Evolutionary conservation across 2,797 vertebrate species (phyloP).

Genomic region (Enteromius radiatus): DNA sequence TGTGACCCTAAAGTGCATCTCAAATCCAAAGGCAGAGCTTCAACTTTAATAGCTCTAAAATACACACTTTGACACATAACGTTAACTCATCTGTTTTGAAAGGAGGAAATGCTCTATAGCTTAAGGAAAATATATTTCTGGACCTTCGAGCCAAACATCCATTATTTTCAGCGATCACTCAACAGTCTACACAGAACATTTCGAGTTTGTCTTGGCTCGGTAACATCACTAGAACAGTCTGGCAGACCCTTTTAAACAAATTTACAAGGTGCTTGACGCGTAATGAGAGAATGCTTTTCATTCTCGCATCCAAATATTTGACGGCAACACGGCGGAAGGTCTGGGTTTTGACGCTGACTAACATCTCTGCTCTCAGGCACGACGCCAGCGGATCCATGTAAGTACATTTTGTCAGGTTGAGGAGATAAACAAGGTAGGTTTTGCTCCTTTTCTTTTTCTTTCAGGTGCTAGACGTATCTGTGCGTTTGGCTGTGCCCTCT

Average conservation of each 20-base stretch:
- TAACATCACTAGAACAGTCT: conserved; percentile 35
- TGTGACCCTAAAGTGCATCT: neutral
- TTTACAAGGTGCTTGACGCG: conserved; percentile 47
- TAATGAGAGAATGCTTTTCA: conserved; percentile 53
- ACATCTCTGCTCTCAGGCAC: neutral
- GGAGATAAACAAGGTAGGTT: conserved; percentile 14
- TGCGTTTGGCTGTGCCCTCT: conserved; percentile 8
- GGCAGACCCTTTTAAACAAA: conserved; percentile 42
- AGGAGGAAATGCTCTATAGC: conserved; percentile 40
- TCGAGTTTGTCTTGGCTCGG: conserved; percentile 45
- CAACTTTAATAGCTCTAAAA: conserved; percentile 6
- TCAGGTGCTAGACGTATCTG: conserved; percentile 5
- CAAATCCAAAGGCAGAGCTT: neutral
- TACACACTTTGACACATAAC: neutral
- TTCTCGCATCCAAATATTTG: conserved; percentile 49
- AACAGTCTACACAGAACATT: conserved; percentile 25
- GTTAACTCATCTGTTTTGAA: conserved; percentile 32
- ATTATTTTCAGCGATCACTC: conserved; percentile 38
- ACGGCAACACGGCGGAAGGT: conserved; percentile 13
- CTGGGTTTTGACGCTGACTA: conserved; percentile 27
- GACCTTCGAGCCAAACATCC: conserved; percentile 24
- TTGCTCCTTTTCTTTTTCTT: conserved; percentile 1
- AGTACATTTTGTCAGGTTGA: conserved; percentile 18
- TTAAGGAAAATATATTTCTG: conserved; percentile 28
- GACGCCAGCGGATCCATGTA: conserved; percentile 20